Conservation (phyloP, 2,888 invertebrate genomes). For the Spodoptera littoralis region DNA sequence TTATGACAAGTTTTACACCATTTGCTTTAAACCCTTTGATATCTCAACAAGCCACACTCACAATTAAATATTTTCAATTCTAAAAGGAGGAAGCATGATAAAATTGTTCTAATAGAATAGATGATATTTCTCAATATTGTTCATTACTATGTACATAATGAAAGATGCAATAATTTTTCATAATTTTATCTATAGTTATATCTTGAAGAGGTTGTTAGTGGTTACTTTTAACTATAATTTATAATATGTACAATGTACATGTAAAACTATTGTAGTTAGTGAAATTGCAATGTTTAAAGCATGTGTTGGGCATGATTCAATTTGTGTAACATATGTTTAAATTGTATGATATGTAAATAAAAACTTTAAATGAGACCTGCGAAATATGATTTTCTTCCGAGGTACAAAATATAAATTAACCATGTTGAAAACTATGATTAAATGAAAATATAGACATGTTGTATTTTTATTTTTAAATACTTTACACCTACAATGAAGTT, state of each 20-base stretch:
- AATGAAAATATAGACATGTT: conserved; percentile 79
- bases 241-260: conserved; percentile 85
- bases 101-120: conserved; percentile 67
- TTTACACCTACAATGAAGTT: not conserved
- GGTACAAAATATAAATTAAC: conserved; percentile 88
- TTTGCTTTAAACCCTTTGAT: conserved; percentile 72
- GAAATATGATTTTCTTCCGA: conserved; percentile 88
- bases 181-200: conserved; percentile 79
- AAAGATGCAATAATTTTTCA: conserved; percentile 85
- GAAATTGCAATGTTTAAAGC: conserved; percentile 79
- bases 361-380: conserved; percentile 84
- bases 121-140: conserved; percentile 68
- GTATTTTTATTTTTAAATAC: conserved; percentile 59
- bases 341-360: conserved; percentile 88
- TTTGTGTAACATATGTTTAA: conserved; percentile 82
- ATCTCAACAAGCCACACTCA: conserved; percentile 64
- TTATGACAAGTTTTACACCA: conserved; percentile 70
- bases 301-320: conserved; percentile 75
- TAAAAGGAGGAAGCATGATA: conserved; percentile 53
- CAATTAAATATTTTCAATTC: conserved; percentile 56
- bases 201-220: conserved; percentile 76
- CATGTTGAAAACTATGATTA: conserved; percentile 88
- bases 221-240: conserved; percentile 71
- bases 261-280: conserved; percentile 83
- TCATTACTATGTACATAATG: conserved; percentile 78